These are phyloP conservation scores for Muscicapa adusta DNA, from an alignment of 2,113 vertebrate genomes.

Conservation along the genomic window DNA sequence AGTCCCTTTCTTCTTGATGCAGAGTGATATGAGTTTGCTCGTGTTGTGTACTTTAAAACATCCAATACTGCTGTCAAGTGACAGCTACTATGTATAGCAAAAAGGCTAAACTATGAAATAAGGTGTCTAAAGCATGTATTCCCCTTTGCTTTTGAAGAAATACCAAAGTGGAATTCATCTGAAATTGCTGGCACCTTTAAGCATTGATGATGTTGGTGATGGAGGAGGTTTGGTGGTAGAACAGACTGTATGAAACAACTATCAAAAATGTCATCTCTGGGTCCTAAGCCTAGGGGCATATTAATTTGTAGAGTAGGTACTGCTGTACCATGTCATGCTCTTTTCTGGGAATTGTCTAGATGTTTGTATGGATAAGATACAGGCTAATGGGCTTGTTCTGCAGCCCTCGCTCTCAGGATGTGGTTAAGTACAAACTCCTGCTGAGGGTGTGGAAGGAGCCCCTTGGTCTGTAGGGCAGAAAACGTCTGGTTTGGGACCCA, in stretches of 20 bases:
- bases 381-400: neutral
- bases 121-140: neutral
- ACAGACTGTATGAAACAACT: rapidly evolving
- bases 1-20: neutral
- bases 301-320: neutral
- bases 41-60: neutral
- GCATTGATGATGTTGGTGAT: neutral
- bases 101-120: neutral
- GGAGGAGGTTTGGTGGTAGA: neutral
- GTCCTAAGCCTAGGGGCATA: neutral
- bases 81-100: neutral
- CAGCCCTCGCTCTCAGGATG: rapidly evolving
- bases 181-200: neutral
- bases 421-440: neutral
- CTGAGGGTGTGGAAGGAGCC: neutral
- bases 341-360: neutral
- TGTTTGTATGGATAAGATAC: neutral
- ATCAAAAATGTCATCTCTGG: neutral
- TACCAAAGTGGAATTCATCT: neutral
- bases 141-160: neutral
- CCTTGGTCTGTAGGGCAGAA: neutral
- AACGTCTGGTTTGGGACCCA: neutral
- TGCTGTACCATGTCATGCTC: neutral
- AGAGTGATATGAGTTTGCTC: neutral
- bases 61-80: neutral